These are phyloP conservation scores for Drosophila kuntzei DNA, from an alignment of 2,888 invertebrate genomes.

Conservation along the genomic window DNA sequence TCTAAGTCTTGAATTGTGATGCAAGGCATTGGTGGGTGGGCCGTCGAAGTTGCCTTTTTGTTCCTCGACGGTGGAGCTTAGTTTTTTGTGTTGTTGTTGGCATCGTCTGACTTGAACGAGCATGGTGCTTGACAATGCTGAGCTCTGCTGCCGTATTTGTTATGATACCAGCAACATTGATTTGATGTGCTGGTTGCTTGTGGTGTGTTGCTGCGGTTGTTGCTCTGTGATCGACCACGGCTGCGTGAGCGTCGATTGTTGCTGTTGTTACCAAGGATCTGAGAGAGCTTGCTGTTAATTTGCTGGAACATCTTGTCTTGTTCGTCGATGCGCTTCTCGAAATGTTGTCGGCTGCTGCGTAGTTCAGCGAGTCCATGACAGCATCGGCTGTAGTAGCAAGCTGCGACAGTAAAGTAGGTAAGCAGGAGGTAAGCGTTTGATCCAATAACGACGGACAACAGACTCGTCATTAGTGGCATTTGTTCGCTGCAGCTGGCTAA, in stretches of 20 bases:
- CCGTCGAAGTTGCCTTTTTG: conserved; percentile 3
- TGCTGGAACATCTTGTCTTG: too few species aligned
- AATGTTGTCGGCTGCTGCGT: background rate
- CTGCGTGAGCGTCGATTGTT: background rate
- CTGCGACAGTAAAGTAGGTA: background rate
- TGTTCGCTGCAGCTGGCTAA: background rate
- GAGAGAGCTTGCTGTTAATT: conserved; percentile 4
- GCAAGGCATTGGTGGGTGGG: background rate
- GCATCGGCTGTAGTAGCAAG: conserved; percentile 2
- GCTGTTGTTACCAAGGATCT: background rate
- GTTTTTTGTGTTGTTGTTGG: conserved; percentile 3
- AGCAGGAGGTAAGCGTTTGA: conserved; percentile 3
- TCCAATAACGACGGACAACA: conserved; percentile 6
- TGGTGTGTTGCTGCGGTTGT: background rate
- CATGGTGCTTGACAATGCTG: background rate
- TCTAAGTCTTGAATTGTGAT: background rate
- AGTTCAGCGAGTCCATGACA: conserved; percentile 9
- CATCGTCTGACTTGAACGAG: background rate
- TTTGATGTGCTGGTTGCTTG: background rate
- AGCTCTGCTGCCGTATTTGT: background rate
- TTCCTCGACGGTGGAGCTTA: background rate
- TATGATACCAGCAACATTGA: conserved; percentile 1
- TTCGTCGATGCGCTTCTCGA: too few species aligned
- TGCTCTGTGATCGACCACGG: background rate
- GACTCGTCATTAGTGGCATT: conserved; percentile 1